phyloP scores from a whole-genome alignment of 2,888 invertebrate species.

The Tinea semifulvella region DNA sequence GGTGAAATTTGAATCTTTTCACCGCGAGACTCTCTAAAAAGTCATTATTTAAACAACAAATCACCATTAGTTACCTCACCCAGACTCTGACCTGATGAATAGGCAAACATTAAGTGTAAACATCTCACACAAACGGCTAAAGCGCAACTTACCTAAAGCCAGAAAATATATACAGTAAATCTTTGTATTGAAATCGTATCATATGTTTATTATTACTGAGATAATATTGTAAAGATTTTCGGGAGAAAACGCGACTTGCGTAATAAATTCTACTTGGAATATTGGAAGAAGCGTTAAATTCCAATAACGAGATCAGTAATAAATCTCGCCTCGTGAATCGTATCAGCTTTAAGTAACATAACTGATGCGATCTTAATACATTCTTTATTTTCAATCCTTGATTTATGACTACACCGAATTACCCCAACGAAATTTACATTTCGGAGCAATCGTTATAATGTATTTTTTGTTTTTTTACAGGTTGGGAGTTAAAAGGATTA shows the following conservation, averaged over 20 bases:
- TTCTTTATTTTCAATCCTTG: conserved; percentile 12
- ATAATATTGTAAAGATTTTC: conserved; percentile 1
- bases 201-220: background rate
- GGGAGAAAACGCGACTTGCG: background rate
- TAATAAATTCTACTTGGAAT: conserved; percentile 8
- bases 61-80: conserved; percentile 16
- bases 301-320: conserved; percentile 9
- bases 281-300: conserved; percentile 10
- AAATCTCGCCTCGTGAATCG: conserved; percentile 11
- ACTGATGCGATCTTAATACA: conserved; percentile 11
- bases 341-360: conserved; percentile 13
- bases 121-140: background rate
- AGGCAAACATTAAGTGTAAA: conserved; percentile 6
- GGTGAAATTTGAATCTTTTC: conserved; percentile 13
- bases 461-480: conserved; percentile 55
- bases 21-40: conserved; percentile 17
- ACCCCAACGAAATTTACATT: conserved; percentile 4
- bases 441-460: background rate
- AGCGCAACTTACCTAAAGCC: background rate
- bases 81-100: conserved; percentile 8
- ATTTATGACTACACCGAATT: conserved; percentile 6
- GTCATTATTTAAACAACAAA: conserved; percentile 19
- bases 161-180: background rate
- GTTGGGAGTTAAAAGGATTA: conserved; percentile 91
- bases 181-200: background rate